A percentile compares a stretch with the other conserved stretches of the same genome.
phyloP scores from a whole-genome alignment of 2,888 invertebrate species.

The Drosophila basisetae region DNA sequence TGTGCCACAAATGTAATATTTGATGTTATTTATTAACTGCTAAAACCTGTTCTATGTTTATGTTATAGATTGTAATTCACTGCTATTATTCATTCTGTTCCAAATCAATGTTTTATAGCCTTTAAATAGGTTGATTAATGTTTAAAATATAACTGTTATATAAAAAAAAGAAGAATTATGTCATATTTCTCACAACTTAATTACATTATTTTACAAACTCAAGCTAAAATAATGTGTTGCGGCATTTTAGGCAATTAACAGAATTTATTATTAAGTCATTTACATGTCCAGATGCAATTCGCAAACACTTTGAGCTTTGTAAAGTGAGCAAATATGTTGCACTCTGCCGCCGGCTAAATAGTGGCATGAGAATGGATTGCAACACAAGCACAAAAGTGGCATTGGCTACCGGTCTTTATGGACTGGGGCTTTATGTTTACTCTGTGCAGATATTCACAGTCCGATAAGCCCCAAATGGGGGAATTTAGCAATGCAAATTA shows the following conservation, averaged over 20 bases:
- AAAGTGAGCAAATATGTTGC: conserved; percentile 30
- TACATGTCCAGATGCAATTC: conserved; percentile 51
- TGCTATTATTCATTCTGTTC: no score
- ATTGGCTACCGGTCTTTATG: conserved; percentile 43
- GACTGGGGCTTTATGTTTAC: neutral
- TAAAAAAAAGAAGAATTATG: neutral
- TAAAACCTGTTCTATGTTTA: no score
- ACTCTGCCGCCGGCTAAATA: conserved; percentile 43
- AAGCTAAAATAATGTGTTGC: conserved; percentile 5
- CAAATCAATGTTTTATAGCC: no score
- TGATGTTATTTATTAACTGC: no score
- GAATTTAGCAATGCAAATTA: conserved; percentile 71
- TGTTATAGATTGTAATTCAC: no score
- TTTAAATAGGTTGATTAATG: no score
- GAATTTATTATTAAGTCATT: conserved; percentile 57
- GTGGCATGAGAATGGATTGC: conserved; percentile 29
- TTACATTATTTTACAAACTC: neutral
- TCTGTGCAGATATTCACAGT: conserved; percentile 3
- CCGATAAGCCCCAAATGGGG: conserved; percentile 58
- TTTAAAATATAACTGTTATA: no score
- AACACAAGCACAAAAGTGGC: conserved; percentile 11
- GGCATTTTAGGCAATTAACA: conserved; percentile 52
- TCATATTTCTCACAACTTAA: neutral
- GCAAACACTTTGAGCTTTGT: conserved; percentile 41
- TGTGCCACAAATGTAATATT: no score